phyloP scores from a whole-genome alignment of 1,140 invertebrate species.

The Drosophila subpulchrella region DNA sequence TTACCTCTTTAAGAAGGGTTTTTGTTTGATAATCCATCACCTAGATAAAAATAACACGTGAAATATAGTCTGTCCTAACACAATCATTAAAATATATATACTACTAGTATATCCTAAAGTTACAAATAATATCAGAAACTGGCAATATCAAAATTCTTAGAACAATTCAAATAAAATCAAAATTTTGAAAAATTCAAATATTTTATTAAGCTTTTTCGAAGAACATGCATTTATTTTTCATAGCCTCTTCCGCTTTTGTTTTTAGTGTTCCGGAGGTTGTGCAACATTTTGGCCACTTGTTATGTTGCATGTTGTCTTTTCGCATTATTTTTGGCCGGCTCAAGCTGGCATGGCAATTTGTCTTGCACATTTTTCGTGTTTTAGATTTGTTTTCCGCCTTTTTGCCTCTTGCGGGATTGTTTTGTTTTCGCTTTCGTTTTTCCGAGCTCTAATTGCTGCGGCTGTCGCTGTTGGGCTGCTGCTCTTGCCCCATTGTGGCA shows the following conservation, averaged over 20 bases:
- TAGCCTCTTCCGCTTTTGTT: neutral
- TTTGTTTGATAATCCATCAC: too few relatives aligned
- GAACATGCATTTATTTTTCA: neutral
- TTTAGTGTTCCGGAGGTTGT: neutral
- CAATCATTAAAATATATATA: too few relatives aligned
- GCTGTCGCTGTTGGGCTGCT: constrained; percentile 60
- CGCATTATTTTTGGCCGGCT: constrained; percentile 26
- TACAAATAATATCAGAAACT: neutral
- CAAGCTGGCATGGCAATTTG: constrained; percentile 59
- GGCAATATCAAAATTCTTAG: neutral
- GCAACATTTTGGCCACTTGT: constrained; percentile 21
- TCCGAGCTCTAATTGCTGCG: constrained; percentile 70
- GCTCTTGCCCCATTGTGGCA: constrained; percentile 52
- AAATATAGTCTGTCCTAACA: too few relatives aligned
- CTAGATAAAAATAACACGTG: too few relatives aligned
- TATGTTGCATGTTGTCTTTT: constrained; percentile 47
- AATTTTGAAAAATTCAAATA: too few relatives aligned
- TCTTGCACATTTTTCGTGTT: constrained; percentile 43
- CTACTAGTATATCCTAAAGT: too few relatives aligned
- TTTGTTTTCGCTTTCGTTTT: constrained; percentile 54
- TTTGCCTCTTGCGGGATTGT: constrained; percentile 29
- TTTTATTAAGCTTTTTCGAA: too few relatives aligned
- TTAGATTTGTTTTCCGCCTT: constrained; percentile 36
- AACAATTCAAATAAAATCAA: too few relatives aligned
- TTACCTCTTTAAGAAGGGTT: too few relatives aligned